Conservation (phyloP, 2,888 invertebrate genomes). For the Argyra leucocephala region DNA sequence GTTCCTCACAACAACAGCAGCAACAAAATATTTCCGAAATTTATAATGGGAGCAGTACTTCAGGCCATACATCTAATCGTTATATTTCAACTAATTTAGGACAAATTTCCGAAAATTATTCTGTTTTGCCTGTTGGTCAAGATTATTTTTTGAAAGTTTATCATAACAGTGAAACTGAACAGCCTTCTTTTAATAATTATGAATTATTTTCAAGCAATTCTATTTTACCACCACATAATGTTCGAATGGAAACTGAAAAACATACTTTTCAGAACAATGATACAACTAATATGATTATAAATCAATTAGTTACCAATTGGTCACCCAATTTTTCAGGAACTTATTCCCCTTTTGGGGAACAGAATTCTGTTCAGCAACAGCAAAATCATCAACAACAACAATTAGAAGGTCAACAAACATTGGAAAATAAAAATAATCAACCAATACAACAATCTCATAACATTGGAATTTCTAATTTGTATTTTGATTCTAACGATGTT, state of each 20-base stretch:
- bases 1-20: slow-evolving; percentile 15
- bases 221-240: slow-evolving; percentile 30
- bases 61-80: slow-evolving; percentile 13
- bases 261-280: slow-evolving; percentile 15
- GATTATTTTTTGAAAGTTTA: slow-evolving; percentile 42
- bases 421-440: background rate
- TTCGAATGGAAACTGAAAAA: slow-evolving; percentile 16
- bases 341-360: slow-evolving; percentile 35
- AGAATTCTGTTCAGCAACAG: slow-evolving; percentile 16
- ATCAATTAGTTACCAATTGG: slow-evolving; percentile 41
- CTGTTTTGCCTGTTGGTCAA: slow-evolving; percentile 40
- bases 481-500: background rate
- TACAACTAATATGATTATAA: slow-evolving; percentile 37
- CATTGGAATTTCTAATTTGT: background rate
- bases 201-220: slow-evolving; percentile 40
- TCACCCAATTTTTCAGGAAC: slow-evolving; percentile 38
- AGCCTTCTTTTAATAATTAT: slow-evolving; percentile 35
- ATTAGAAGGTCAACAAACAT: background rate
- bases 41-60: slow-evolving; percentile 16
- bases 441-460: background rate
- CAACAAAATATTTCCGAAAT: slow-evolving; percentile 11
- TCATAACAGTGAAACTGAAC: slow-evolving; percentile 35
- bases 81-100: slow-evolving; percentile 25
- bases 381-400: slow-evolving; percentile 9
- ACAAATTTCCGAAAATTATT: slow-evolving; percentile 36